Conservation (phyloP, 1,140 invertebrate genomes). For the Himalopsyche phryganea region DNA sequence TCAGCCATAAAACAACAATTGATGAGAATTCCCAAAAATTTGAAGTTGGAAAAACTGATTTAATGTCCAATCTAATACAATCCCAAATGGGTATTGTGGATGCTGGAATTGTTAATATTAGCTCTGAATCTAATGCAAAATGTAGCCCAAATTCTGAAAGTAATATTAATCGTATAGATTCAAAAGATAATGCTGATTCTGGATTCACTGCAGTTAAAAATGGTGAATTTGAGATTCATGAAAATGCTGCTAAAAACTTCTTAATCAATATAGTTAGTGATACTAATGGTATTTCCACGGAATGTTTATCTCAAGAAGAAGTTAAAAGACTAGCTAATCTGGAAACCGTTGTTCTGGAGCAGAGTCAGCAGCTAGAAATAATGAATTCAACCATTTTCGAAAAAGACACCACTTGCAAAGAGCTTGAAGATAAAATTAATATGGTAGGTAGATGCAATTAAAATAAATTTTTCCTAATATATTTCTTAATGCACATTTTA, state of each 20-base stretch:
- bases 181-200: too few species aligned
- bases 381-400: slow-evolving; percentile 39
- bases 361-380: slow-evolving; percentile 15
- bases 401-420: slow-evolving; percentile 45
- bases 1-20: background rate
- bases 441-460: slow-evolving; percentile 40
- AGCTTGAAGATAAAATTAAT: slow-evolving; percentile 45
- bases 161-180: too few species aligned
- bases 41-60: background rate
- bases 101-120: background rate
- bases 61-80: background rate
- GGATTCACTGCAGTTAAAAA: too few species aligned
- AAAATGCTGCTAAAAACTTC: too few species aligned
- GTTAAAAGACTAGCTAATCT: slow-evolving; percentile 9
- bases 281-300: too few species aligned
- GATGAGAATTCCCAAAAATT: background rate
- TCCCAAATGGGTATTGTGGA: too few species aligned
- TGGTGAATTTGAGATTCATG: too few species aligned
- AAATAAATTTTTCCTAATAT: too few species aligned
- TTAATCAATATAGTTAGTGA: too few species aligned
- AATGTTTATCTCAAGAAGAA: background rate
- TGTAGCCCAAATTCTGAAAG: too few species aligned
- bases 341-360: slow-evolving; percentile 17
- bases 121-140: too few species aligned
- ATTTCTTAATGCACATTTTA: too few species aligned